phyloP scores from a whole-genome alignment of 1,140 invertebrate species.

The Ooceraea biroi region DNA sequence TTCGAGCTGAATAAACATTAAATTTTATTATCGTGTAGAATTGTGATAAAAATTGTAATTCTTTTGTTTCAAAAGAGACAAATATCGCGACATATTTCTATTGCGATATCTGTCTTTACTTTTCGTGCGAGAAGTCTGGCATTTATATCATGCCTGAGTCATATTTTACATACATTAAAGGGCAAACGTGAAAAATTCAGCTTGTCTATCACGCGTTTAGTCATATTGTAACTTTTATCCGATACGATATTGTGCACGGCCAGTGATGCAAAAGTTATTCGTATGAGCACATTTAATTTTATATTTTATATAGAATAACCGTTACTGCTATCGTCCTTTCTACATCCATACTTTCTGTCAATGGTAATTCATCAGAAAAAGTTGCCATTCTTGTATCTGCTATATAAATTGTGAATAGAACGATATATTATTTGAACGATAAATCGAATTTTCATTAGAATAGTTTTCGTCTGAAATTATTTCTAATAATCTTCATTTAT shows the following conservation, averaged over 20 bases:
- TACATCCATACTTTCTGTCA: neutral
- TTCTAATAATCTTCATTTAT: too few species aligned
- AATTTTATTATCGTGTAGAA: too few species aligned
- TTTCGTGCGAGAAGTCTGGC: neutral
- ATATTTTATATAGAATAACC: neutral
- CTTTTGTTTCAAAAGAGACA: neutral
- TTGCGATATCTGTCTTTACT: neutral
- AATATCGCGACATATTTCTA: neutral
- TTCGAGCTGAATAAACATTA: too few species aligned
- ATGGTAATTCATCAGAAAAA: conserved; percentile 11
- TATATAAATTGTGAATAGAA: conserved; percentile 17
- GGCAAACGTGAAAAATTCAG: conserved; percentile 27
- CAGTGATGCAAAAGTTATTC: conserved; percentile 44
- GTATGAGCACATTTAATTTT: conserved; percentile 46
- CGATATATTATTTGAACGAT: conserved; percentile 20
- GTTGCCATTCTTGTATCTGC: conserved; percentile 7
- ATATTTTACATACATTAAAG: conserved; percentile 28
- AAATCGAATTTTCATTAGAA: conserved; percentile 29
- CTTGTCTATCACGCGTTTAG: conserved; percentile 49
- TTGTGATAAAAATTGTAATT: neutral
- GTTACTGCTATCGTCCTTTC: neutral
- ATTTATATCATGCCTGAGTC: conserved; percentile 1
- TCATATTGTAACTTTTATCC: conserved; percentile 48
- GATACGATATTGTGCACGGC: conserved; percentile 26
- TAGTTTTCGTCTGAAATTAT: conserved; percentile 1